Conservation (phyloP, 2,113 vertebrate species). For the Monopterus albus region DNA sequence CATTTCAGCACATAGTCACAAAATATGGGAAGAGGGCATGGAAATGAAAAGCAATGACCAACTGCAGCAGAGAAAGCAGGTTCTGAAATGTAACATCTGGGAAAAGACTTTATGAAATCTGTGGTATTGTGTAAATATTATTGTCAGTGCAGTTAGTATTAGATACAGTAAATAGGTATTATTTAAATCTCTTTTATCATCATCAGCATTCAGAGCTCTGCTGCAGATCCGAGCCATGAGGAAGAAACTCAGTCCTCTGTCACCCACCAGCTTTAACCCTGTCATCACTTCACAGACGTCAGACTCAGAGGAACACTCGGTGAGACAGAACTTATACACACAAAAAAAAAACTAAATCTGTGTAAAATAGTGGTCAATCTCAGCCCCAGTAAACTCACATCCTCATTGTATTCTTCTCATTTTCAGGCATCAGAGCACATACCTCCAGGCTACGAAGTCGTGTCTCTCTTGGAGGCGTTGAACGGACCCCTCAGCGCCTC, state of each 20-base stretch:
- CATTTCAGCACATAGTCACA: neutral
- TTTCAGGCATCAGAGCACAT: conserved; percentile 93
- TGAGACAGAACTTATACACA: conserved; percentile 61
- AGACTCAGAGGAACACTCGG: conserved; percentile 95
- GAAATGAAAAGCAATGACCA: conserved; percentile 3
- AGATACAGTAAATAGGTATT: neutral
- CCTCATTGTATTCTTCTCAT: neutral
- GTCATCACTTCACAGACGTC: conserved; percentile 95
- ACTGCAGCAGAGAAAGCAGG: conserved; percentile 7
- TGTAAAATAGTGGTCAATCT: neutral
- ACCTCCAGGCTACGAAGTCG: conserved; percentile 93
- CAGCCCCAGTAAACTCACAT: neutral
- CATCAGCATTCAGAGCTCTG: conserved; percentile 93
- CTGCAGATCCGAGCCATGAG: conserved; percentile 98
- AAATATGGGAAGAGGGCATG: neutral
- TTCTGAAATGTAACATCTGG: neutral
- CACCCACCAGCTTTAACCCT: conserved; percentile 91
- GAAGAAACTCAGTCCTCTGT: conserved; percentile 92
- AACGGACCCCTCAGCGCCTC: conserved; percentile 92
- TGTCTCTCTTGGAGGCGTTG: conserved; percentile 95
- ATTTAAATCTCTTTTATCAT: neutral
- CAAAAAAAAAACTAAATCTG: neutral
- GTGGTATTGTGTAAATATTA: no score
- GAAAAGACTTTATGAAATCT: no score
- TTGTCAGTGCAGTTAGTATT: neutral